Conservation (phyloP, 2,888 invertebrate species). For the Caenorhabditis macrosperma region DNA sequence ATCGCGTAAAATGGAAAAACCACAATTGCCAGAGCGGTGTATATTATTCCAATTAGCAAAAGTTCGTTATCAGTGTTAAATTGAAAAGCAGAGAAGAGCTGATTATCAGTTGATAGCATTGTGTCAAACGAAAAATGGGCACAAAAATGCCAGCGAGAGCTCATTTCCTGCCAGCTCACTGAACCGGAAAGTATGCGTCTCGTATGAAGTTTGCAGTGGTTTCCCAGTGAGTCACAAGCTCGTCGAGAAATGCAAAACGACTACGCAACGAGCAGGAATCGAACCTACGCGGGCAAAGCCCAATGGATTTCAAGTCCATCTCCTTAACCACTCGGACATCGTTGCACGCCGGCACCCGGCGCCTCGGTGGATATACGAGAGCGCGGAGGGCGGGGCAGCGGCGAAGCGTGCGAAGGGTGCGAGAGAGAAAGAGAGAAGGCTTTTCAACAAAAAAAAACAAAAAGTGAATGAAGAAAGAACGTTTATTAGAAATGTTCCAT, state of each 20-base stretch:
- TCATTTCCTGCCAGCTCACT: too few species aligned
- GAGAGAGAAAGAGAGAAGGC: too few species aligned
- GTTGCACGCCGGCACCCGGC: slow-evolving; percentile 61
- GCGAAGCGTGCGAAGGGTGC: too few species aligned
- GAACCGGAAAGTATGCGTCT: too few species aligned
- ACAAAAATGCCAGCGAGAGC: too few species aligned
- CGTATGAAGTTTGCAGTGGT: too few species aligned
- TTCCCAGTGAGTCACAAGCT: too few species aligned
- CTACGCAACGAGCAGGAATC: slow-evolving; percentile 83
- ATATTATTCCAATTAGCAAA: slow-evolving; percentile 7
- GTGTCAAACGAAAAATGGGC: too few species aligned
- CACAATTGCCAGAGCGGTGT: neutral
- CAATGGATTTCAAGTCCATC: slow-evolving; percentile 86
- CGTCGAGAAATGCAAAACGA: neutral
- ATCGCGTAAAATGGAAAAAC: neutral
- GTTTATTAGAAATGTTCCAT: too few species aligned
- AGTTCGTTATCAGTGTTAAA: slow-evolving; percentile 1
- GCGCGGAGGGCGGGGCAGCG: too few species aligned
- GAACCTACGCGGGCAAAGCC: slow-evolving; percentile 85
- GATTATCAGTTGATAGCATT: neutral
- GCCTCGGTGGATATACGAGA: neutral
- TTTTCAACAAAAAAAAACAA: too few species aligned
- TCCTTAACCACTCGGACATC: slow-evolving; percentile 85
- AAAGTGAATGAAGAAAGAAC: too few species aligned
- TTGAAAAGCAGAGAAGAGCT: neutral